phyloP scores from a whole-genome alignment of 2,797 vertebrate species.

The Sparus aurata region DNA sequence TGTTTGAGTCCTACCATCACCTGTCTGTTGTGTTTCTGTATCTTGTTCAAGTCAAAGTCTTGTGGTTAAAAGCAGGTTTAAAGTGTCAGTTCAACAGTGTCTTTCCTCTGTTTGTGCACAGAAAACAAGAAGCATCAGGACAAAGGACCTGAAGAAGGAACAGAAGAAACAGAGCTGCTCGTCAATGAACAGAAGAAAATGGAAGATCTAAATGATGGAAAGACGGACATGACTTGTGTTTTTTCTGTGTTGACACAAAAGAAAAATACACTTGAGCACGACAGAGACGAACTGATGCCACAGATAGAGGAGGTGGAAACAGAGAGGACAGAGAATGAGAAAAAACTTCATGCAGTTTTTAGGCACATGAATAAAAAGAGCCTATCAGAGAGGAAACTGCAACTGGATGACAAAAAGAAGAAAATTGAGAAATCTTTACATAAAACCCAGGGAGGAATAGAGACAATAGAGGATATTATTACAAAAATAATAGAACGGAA shows the following conservation, averaged over 20 bases:
- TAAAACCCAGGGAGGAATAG: rapidly evolving
- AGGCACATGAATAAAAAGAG: neutral
- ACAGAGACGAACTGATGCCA: rapidly evolving
- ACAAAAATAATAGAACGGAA: neutral
- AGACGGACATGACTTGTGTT: neutral
- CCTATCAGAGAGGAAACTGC: neutral
- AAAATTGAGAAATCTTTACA: neutral
- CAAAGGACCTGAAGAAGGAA: no score
- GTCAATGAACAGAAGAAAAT: no score
- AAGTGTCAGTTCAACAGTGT: no score
- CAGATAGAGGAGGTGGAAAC: neutral
- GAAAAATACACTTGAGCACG: neutral
- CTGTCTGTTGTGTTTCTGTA: no score
- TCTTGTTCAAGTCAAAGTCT: no score
- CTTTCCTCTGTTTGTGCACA: neutral
- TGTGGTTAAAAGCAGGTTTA: no score
- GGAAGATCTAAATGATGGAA: neutral
- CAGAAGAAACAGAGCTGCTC: neutral
- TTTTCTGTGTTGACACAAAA: neutral
- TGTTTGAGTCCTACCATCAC: no score
- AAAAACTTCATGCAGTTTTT: neutral
- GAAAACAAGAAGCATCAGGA: neutral
- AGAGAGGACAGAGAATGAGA: neutral
- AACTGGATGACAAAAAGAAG: neutral
- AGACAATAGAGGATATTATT: neutral